phyloP scores from a whole-genome alignment of 2,113 vertebrate genomes.

The Dicerorhinus sumatrensis region DNA sequence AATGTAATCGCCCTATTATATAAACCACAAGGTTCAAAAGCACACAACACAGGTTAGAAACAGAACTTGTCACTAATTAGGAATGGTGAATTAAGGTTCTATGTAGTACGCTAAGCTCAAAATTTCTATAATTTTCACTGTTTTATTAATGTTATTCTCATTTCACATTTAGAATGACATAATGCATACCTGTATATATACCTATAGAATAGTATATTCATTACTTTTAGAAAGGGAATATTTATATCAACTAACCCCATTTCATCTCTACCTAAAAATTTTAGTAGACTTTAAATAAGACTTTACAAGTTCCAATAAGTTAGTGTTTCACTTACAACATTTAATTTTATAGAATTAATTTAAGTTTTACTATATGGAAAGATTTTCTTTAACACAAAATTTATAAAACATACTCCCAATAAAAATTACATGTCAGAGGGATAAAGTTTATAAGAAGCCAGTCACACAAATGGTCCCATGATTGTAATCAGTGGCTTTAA shows the following conservation, averaged over 20 bases:
- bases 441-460: constrained; percentile 35
- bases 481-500: neutral
- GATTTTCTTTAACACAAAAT: constrained; percentile 24
- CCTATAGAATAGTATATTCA: neutral
- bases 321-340: constrained; percentile 40
- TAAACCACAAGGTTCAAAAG: constrained; percentile 31
- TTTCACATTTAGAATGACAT: neutral
- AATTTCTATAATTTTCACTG: constrained; percentile 22
- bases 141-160: constrained; percentile 53
- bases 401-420: constrained; percentile 46
- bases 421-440: constrained; percentile 32
- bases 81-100: constrained; percentile 33
- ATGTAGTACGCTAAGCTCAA: neutral
- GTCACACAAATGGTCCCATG: neutral
- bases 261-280: constrained; percentile 55
- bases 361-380: constrained; percentile 11
- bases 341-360: constrained; percentile 56
- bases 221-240: constrained; percentile 23
- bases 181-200: neutral
- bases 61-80: neutral
- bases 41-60: neutral
- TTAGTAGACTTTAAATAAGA: constrained; percentile 15
- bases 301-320: constrained; percentile 46
- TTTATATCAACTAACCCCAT: neutral
- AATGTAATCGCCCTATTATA: neutral